Percentiles rank a stretch among this genome's conserved stretches.
phyloP scores from a whole-genome alignment of 2,113 vertebrate species.

The Poeciliopsis retropinna region DNA sequence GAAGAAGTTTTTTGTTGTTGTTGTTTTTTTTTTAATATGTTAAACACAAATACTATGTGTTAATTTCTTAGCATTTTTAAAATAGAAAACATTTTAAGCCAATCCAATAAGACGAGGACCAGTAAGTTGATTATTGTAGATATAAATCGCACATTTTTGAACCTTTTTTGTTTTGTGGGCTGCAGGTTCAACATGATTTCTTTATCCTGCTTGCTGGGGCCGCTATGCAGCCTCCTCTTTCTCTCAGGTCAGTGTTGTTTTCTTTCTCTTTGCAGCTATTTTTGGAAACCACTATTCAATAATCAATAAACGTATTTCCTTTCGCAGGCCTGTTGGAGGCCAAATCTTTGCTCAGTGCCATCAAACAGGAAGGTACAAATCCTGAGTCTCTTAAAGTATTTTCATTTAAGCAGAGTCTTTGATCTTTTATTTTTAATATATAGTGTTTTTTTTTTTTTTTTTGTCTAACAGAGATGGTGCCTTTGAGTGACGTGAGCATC shows the following conservation, averaged over 20 bases:
- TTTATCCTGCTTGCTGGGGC: constrained; percentile 46
- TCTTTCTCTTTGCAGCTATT: not conserved
- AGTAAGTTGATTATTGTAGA: too few relatives aligned
- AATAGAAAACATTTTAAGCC: too few relatives aligned
- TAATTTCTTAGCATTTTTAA: too few relatives aligned
- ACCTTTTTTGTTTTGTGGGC: not conserved
- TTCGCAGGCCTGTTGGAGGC: constrained; percentile 69
- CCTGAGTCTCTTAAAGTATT: not conserved
- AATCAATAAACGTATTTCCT: not conserved
- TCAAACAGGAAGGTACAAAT: constrained; percentile 73
- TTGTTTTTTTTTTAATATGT: not conserved
- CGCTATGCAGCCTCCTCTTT: constrained; percentile 63
- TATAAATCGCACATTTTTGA: not conserved
- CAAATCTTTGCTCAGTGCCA: constrained; percentile 71
- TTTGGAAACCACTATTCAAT: not conserved
- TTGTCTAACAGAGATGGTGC: constrained; percentile 58
- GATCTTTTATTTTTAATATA: not conserved
- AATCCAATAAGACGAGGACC: too few relatives aligned
- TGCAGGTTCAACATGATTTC: constrained; percentile 72
- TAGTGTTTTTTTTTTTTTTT: not conserved
- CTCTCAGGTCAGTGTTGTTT: constrained; percentile 67
- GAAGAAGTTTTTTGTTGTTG: too few relatives aligned
- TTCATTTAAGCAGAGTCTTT: not conserved
- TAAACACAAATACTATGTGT: not conserved
- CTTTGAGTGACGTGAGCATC: constrained; percentile 59